Conservation (phyloP, 1,140 invertebrate genomes). For the Pteromalus puparum region DNA sequence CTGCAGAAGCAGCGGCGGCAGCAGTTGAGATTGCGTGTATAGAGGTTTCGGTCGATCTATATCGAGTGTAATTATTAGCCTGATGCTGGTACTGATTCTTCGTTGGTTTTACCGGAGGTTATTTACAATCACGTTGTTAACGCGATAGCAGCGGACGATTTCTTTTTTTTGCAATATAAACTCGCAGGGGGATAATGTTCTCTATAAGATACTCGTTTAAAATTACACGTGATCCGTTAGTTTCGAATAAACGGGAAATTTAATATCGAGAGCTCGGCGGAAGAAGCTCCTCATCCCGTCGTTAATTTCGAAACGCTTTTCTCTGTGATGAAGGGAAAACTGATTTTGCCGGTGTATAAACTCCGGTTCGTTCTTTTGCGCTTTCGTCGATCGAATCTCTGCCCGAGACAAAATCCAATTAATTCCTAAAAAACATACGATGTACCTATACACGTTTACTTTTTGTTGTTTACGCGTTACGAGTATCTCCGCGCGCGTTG, state of each 20-base stretch:
- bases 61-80: conserved; percentile 19
- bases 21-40: neutral
- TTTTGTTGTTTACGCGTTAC: neutral
- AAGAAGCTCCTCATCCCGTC: no score
- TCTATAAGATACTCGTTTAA: neutral
- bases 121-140: neutral
- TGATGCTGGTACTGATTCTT: neutral
- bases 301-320: no score
- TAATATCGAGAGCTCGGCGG: neutral
- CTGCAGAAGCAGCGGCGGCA: neutral
- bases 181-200: neutral
- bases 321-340: no score
- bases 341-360: neutral
- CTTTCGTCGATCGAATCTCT: neutral
- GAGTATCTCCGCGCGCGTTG: neutral
- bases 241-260: neutral
- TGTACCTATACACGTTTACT: neutral
- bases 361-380: neutral
- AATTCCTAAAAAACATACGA: neutral
- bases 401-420: neutral
- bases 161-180: no score
- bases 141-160: neutral
- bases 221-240: neutral
- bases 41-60: neutral
- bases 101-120: neutral